Conservation (phyloP, 2,888 invertebrate genomes). For the Ditula angustiorana region DNA sequence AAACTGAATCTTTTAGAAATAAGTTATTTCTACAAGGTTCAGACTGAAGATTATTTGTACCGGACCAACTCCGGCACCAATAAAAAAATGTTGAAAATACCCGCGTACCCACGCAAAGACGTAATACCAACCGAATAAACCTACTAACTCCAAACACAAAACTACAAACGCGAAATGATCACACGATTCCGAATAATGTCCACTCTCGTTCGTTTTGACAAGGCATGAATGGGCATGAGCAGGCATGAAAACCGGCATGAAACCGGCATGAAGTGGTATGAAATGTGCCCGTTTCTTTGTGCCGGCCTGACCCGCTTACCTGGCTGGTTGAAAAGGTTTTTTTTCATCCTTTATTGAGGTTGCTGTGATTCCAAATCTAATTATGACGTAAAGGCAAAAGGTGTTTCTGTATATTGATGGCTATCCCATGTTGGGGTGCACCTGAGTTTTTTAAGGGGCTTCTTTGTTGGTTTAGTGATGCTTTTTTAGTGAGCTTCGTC, state of each 20-base stretch:
- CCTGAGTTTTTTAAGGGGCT: constrained; percentile 29
- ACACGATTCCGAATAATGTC: constrained; percentile 34
- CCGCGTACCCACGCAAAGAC: background rate
- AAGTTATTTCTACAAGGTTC: no score
- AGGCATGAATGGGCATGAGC: constrained; percentile 43
- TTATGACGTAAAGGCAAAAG: constrained; percentile 68
- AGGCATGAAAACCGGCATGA: constrained; percentile 32
- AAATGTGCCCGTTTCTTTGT: constrained; percentile 43
- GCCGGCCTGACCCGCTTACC: constrained; percentile 42
- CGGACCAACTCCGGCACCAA: background rate
- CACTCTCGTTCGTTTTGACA: constrained; percentile 45
- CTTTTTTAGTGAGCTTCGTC: constrained; percentile 1
- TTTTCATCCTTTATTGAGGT: constrained; percentile 54
- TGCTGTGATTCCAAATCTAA: constrained; percentile 68
- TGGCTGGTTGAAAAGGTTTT: constrained; percentile 43
- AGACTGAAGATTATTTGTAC: no score
- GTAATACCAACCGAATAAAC: background rate
- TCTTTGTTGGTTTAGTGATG: constrained; percentile 27
- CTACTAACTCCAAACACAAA: constrained; percentile 18
- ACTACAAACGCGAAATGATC: constrained; percentile 31
- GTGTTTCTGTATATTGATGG: constrained; percentile 49
- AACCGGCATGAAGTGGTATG: constrained; percentile 40
- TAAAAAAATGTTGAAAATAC: background rate
- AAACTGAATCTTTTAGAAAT: no score
- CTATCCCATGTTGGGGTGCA: constrained; percentile 16